These are phyloP conservation scores for Emydura subglobosa DNA, from an alignment of 2,113 vertebrate species.

Conservation along the genomic window DNA sequence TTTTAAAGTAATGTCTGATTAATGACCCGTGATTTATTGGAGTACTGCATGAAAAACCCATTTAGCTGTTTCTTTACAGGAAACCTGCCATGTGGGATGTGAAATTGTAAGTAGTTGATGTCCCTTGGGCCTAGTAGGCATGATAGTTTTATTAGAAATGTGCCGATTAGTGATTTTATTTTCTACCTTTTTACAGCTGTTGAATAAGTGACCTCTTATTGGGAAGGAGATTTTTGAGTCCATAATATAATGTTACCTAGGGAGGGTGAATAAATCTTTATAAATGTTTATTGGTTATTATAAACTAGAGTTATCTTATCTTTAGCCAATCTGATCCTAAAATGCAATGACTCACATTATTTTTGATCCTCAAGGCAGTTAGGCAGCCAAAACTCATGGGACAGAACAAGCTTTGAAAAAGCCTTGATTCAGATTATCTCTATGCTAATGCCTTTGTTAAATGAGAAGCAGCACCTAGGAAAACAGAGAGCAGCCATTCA, in stretches of 20 bases:
- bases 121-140: constrained; percentile 32
- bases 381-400: constrained; percentile 47
- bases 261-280: background rate
- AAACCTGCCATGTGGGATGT: constrained; percentile 20
- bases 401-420: constrained; percentile 38
- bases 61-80: constrained; percentile 42
- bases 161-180: constrained; percentile 33
- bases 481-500: constrained; percentile 36
- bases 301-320: constrained; percentile 6
- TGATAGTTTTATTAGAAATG: constrained; percentile 40
- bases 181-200: background rate
- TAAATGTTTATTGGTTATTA: constrained; percentile 33
- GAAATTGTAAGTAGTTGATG: constrained; percentile 44
- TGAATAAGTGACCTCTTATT: constrained; percentile 17
- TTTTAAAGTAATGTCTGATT: background rate
- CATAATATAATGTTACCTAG: background rate
- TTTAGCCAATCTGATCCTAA: constrained; percentile 2
- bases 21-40: constrained; percentile 55
- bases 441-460: constrained; percentile 65
- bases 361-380: constrained; percentile 35
- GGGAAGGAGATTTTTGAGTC: background rate
- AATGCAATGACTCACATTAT: constrained; percentile 39
- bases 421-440: constrained; percentile 44
- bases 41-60: constrained; percentile 10
- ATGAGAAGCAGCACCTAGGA: constrained; percentile 55